Percentiles rank a stretch among this genome's conserved stretches.
Conservation (phyloP, 1,140 invertebrate species). For the Babylonia areolata region DNA sequence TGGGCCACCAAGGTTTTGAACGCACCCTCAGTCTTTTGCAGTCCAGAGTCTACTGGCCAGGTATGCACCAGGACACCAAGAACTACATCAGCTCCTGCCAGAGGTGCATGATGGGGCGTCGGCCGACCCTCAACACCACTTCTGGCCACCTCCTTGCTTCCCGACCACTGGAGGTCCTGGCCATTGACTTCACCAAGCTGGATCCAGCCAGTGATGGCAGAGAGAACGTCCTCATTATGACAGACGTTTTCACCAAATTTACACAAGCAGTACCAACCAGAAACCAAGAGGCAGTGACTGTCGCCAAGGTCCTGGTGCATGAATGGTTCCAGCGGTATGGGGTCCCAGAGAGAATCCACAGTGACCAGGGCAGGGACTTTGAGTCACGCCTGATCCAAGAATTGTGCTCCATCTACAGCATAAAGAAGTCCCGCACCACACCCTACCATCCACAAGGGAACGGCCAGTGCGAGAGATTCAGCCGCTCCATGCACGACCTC, state of each 20-base stretch:
- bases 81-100: not conserved
- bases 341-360: slow-evolving; percentile 41
- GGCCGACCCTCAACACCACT: not conserved
- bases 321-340: slow-evolving; percentile 48
- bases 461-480: too few species aligned
- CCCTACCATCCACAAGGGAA: too few species aligned
- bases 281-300: slow-evolving; percentile 44
- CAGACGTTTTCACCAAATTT: slow-evolving; percentile 48
- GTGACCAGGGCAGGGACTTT: slow-evolving; percentile 48
- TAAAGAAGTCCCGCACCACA: too few species aligned
- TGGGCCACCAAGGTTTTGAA: slow-evolving; percentile 48
- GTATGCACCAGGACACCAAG: too few species aligned
- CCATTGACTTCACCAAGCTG: slow-evolving; percentile 43
- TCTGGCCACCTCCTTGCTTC: not conserved
- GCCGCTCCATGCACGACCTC: too few species aligned
- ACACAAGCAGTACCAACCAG: slow-evolving; percentile 44
- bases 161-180: slow-evolving; percentile 33
- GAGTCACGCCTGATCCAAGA: slow-evolving; percentile 42
- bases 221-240: slow-evolving; percentile 46
- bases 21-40: slow-evolving; percentile 35
- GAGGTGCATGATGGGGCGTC: not conserved
- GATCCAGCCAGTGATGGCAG: slow-evolving; percentile 29
- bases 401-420: too few species aligned
- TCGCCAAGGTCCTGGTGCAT: slow-evolving; percentile 38
- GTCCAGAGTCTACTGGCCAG: not conserved